Base-by-base conservation (phyloP, 2,888 invertebrate species). In the Tenodera sinensis region DNA sequence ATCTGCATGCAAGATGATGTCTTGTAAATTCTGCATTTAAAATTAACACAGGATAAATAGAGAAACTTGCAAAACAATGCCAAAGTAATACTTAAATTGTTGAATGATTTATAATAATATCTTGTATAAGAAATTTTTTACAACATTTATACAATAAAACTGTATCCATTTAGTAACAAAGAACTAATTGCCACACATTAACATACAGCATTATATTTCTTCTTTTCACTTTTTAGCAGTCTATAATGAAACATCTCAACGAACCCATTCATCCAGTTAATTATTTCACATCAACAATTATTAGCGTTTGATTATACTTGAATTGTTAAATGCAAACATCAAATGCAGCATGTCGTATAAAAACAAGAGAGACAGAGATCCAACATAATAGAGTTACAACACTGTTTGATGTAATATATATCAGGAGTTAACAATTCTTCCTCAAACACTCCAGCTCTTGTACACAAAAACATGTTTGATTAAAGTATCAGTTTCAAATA, bases 101-200 rank as follows among this genome's bases (percentile, higher is more conserved):
- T 71, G 54, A 71, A 71, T 71, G 20, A 71, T 71, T 71, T 71
- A 71, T 71, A 71, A 71, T 71, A 71, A 20, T 20, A 71, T 71
- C 54, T 15, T 20, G 54, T 20, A 71, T 71, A 71, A 71, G 54
- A 71, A 71, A 71, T 6, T 71, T 71, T 47, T 86, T 81, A 86
- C 81, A 86, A 86, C 86, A 86, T 81, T 86, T 86, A 86, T 86
- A 71, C 30, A 86, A 81, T 86, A 54, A 81, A 85, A 27, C 20
- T 85, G 42, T 85, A 20, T 54, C 47, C 85, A 85, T 47, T 85
- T 85, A 85, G 47, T 85, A 85, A 85, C 85, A 85, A 54, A 54
- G 85, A 85, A 42, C 54, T 47, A 85, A 27, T 85, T 85, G 47
- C 47, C 47, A 47, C 47, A 85, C 14, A 85, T 27, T 54, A 85